A percentile compares a stretch with the other conserved stretches of the same genome.
Conservation (phyloP, 2,888 invertebrate genomes). For the Merodon equestris region DNA sequence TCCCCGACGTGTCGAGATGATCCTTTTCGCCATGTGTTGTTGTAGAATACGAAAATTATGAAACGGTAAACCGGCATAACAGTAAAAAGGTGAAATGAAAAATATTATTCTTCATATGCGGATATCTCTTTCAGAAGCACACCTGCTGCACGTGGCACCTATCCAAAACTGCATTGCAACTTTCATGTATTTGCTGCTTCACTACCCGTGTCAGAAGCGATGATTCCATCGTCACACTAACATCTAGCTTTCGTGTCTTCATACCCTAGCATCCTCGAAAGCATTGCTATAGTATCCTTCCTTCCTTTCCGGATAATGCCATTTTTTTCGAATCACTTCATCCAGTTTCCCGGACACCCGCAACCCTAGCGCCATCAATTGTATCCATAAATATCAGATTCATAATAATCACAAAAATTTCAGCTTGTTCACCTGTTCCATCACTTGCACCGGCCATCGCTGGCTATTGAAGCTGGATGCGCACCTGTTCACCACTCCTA, state of each 20-base stretch:
- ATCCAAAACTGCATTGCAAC: slow-evolving; percentile 55
- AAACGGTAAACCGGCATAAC: too few relatives aligned
- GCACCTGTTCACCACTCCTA: slow-evolving; percentile 49
- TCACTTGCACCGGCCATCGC: neutral
- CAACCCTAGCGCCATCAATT: slow-evolving; percentile 49
- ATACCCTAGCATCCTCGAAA: slow-evolving; percentile 19
- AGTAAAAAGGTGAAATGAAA: slow-evolving; percentile 38
- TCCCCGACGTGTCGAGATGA: slow-evolving; percentile 24
- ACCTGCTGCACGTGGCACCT: slow-evolving; percentile 63
- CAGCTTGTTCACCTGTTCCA: slow-evolving; percentile 52
- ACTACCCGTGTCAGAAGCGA: slow-evolving; percentile 61
- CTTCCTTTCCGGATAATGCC: slow-evolving; percentile 59
- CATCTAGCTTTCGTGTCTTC: slow-evolving; percentile 1
- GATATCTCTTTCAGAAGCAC: slow-evolving; percentile 55
- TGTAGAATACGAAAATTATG: too few relatives aligned
- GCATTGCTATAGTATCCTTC: slow-evolving; percentile 58
- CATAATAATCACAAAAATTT: slow-evolving; percentile 62
- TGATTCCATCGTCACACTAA: slow-evolving; percentile 42
- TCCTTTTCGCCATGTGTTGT: slow-evolving; percentile 43
- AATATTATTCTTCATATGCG: slow-evolving; percentile 55
- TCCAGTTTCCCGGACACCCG: neutral
- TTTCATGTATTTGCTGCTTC: slow-evolving; percentile 63
- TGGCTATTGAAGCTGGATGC: neutral
- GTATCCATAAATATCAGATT: slow-evolving; percentile 66
- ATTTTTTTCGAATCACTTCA: slow-evolving; percentile 34